These are phyloP conservation scores for Drosophila peninsularis DNA, from an alignment of 2,888 invertebrate species.

Conservation along the genomic window DNA sequence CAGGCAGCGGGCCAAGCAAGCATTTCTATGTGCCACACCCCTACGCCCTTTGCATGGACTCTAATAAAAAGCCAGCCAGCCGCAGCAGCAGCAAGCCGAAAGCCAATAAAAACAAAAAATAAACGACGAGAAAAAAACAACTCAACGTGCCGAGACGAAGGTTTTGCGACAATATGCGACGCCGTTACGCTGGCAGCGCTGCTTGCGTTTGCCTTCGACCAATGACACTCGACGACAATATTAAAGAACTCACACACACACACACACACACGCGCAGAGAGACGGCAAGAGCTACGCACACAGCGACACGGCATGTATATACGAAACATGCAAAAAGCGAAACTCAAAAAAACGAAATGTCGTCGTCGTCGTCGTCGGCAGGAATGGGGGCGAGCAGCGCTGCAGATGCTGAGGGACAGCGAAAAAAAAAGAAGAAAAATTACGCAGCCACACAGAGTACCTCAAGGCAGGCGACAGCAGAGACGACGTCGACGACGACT, in stretches of 20 bases:
- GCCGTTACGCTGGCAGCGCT: constrained; percentile 49
- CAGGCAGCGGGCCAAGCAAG: constrained; percentile 6
- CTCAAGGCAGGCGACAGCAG: constrained; percentile 45
- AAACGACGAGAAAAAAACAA: constrained; percentile 5
- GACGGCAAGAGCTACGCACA: constrained; percentile 11
- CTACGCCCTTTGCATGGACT: constrained; percentile 40
- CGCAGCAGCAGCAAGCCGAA: constrained; percentile 29
- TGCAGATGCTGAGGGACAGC: constrained; percentile 67
- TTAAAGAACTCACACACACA: constrained; percentile 66
- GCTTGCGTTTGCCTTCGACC: constrained; percentile 74
- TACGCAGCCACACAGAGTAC: constrained; percentile 54
- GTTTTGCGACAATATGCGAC: constrained; percentile 69
- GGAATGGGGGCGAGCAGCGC: constrained; percentile 32
- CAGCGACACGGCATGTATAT: constrained; percentile 7
- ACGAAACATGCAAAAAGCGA: constrained; percentile 62
- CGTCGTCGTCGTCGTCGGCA: constrained; percentile 46
- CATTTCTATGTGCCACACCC: constrained; percentile 13
- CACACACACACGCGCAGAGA: constrained; percentile 13
- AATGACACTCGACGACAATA: constrained; percentile 85
- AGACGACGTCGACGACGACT: constrained; percentile 39
- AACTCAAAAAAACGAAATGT: constrained; percentile 74
- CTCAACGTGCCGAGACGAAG: constrained; percentile 43
- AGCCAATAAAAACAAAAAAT: constrained; percentile 23
- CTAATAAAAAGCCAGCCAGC: constrained; percentile 59
- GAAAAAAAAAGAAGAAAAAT: constrained; percentile 38